These are phyloP conservation scores for Anolis apletophallus DNA, from an alignment of 2,797 vertebrate species.

Conservation along the genomic window DNA sequence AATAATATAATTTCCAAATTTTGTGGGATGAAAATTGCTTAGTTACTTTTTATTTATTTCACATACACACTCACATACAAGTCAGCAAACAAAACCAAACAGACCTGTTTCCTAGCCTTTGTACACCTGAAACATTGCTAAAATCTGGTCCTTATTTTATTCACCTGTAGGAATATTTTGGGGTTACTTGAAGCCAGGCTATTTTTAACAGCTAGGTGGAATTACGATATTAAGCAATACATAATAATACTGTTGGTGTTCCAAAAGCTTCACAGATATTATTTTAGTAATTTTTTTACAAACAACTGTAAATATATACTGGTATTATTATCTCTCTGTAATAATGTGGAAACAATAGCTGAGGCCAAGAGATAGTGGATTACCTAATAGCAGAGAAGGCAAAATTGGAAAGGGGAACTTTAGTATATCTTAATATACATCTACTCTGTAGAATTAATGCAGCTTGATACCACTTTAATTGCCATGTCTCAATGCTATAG, in stretches of 20 bases:
- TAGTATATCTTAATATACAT: too few relatives aligned
- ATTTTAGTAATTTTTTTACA: background rate
- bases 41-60: background rate
- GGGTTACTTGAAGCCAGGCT: background rate
- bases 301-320: background rate
- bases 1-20: background rate
- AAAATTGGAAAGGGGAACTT: background rate
- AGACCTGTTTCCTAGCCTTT: background rate
- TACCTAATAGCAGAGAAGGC: background rate
- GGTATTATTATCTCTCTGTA: constrained; percentile 5
- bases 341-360: background rate
- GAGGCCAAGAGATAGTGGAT: background rate
- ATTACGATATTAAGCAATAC: background rate
- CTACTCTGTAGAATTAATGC: too few relatives aligned
- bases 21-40: background rate
- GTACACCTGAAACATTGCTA: background rate
- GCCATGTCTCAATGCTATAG: too few relatives aligned
- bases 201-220: background rate
- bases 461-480: too few relatives aligned
- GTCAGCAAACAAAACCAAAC: background rate
- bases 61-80: too few relatives aligned
- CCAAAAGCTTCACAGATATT: background rate
- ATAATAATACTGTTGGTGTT: background rate
- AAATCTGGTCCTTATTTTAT: background rate
- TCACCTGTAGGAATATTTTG: background rate